A percentile compares a stretch with the other conserved stretches of the same genome.
Conservation (phyloP, 2,113 vertebrate species). For the Dolichallabes microphthalmus region DNA sequence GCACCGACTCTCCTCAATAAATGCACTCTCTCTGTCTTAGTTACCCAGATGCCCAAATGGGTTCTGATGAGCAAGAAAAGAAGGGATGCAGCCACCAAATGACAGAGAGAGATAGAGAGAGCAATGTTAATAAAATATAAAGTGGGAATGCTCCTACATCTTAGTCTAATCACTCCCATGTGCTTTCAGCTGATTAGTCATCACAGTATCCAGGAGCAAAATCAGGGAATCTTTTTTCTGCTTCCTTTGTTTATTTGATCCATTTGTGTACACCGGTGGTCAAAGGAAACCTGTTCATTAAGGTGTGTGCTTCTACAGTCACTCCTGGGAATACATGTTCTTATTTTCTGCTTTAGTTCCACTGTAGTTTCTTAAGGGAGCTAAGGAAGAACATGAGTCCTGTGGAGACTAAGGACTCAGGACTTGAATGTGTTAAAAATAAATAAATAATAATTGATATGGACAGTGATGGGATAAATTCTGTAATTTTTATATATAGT, state of each 20-base stretch:
- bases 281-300: conserved; percentile 49
- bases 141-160: conserved; percentile 26
- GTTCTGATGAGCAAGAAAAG: background rate
- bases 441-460: background rate
- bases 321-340: conserved; percentile 29
- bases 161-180: conserved; percentile 29
- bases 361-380: conserved; percentile 40
- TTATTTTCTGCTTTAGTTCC: conserved; percentile 31
- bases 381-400: background rate
- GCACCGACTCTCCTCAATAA: background rate
- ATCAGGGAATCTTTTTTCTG: conserved; percentile 32
- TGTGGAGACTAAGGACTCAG: background rate
- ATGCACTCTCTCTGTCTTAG: background rate
- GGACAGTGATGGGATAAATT: conserved; percentile 13
- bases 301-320: conserved; percentile 24
- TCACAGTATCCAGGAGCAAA: conserved; percentile 39
- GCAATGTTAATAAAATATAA: conserved; percentile 48
- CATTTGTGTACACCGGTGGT: conserved; percentile 37
- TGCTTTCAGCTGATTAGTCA: conserved; percentile 52
- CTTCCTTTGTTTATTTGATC: conserved; percentile 2
- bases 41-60: background rate
- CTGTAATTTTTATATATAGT: background rate
- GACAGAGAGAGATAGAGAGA: background rate
- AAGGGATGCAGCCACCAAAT: background rate
- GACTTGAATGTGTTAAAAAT: background rate